Percentiles rank a stretch among this genome's conserved stretches.
Evolutionary conservation across 2,888 invertebrate genomes (phyloP).

Genomic region (Frankliniella fusca): DNA sequence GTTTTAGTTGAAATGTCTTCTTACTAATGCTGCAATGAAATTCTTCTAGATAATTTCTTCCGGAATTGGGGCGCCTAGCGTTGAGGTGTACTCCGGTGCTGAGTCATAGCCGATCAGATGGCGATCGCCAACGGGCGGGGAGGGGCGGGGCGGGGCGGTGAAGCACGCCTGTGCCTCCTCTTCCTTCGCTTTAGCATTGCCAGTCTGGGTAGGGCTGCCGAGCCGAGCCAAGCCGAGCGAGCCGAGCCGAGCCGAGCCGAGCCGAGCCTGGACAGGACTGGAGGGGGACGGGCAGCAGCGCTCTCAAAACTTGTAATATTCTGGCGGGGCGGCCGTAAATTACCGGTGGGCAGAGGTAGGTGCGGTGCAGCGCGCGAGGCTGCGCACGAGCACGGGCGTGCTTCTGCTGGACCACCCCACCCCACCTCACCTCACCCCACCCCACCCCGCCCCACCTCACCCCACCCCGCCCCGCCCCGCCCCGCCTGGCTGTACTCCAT

Average conservation of each 20-base stretch:
- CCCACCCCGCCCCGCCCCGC: neutral
- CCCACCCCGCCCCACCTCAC: too few species aligned
- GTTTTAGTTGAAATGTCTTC: too few species aligned
- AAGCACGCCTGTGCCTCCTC: neutral
- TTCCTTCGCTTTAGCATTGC: neutral
- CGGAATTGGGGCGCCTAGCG: neutral
- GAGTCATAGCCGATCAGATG: constrained; percentile 18
- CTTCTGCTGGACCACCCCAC: too few species aligned
- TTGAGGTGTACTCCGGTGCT: neutral
- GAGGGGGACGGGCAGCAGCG: neutral
- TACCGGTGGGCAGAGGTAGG: neutral
- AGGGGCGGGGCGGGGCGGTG: neutral
- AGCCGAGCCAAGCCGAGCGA: too few species aligned
- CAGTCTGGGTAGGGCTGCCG: neutral
- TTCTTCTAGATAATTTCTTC: too few species aligned
- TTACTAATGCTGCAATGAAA: too few species aligned
- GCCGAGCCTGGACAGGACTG: too few species aligned
- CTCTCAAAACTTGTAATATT: constrained; percentile 24
- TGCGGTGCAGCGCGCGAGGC: neutral
- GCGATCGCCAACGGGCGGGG: neutral
- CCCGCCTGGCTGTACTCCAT: neutral
- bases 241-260: too few species aligned
- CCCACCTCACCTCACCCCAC: too few species aligned
- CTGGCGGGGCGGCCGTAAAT: neutral
- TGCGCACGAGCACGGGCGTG: neutral